Conservation (phyloP, 2,113 vertebrate genomes). For the Mesitornis unicolor region DNA sequence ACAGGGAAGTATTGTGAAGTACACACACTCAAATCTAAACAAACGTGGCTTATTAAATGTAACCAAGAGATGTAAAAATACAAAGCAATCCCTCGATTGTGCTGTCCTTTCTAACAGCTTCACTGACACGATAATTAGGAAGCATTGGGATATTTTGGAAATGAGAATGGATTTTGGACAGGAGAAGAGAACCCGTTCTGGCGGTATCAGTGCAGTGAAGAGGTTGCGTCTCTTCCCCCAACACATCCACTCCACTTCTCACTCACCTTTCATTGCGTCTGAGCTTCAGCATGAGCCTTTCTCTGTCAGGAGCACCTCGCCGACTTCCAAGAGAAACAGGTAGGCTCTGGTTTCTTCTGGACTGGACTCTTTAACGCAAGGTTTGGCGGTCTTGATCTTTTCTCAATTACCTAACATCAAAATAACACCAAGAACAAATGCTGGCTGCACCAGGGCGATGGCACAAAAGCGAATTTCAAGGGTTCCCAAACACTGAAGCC, state of each 20-base stretch:
- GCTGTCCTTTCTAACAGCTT: neutral
- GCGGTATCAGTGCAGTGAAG: neutral
- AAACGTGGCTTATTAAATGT: neutral
- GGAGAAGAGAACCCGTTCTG: neutral
- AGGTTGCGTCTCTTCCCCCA: neutral
- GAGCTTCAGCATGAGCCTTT: neutral
- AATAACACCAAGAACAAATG: neutral
- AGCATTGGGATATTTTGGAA: neutral
- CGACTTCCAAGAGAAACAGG: neutral
- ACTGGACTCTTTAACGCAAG: neutral
- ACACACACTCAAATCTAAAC: neutral
- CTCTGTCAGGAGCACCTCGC: neutral
- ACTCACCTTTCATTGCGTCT: neutral
- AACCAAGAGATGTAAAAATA: neutral
- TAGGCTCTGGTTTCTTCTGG: neutral
- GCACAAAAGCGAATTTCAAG: neutral
- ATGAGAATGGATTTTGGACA: neutral
- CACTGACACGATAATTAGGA: neutral
- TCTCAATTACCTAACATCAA: neutral
- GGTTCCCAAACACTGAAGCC: neutral
- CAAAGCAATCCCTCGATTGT: neutral
- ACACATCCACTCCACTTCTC: neutral
- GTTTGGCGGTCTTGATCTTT: neutral
- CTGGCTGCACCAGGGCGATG: rapidly evolving
- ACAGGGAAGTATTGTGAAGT: neutral